phyloP scores from a whole-genome alignment of 2,888 invertebrate genomes.

The Orthonevra nobilis region DNA sequence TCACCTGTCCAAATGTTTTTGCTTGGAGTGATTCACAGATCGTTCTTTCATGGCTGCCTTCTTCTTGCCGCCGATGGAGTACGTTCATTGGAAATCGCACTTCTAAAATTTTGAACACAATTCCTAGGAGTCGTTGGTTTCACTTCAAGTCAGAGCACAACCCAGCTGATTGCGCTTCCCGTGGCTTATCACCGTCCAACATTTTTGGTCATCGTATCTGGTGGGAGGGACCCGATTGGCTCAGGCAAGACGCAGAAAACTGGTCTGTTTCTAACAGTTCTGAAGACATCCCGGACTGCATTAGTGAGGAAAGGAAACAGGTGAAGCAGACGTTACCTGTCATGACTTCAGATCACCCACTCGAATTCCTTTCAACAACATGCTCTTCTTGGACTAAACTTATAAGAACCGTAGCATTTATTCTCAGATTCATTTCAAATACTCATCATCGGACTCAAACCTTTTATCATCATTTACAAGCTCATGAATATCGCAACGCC shows the following conservation, averaged over 20 bases:
- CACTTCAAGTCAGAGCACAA: slow-evolving; percentile 56
- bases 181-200: slow-evolving; percentile 48
- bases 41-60: slow-evolving; percentile 72
- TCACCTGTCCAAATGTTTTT: slow-evolving; percentile 10
- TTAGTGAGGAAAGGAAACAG: not conserved
- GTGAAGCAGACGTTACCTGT: not conserved
- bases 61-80: slow-evolving; percentile 50
- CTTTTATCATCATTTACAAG: too few relatives aligned
- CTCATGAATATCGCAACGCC: not conserved
- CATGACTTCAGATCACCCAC: not conserved
- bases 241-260: not conserved
- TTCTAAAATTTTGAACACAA: slow-evolving; percentile 47
- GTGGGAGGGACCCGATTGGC: slow-evolving; percentile 62
- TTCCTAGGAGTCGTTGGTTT: slow-evolving; percentile 43
- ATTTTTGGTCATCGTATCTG: slow-evolving; percentile 30
- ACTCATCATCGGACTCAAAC: too few relatives aligned
- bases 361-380: not conserved
- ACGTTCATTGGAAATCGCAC: slow-evolving; percentile 58
- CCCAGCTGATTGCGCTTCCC: slow-evolving; percentile 67
- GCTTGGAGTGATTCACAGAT: slow-evolving; percentile 73
- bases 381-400: not conserved
- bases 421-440: not conserved
- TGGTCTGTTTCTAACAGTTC: not conserved
- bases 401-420: too few relatives aligned
- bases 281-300: not conserved